These are phyloP conservation scores for Melinaea menophilus DNA, from an alignment of 2,888 invertebrate genomes.

Conservation along the genomic window DNA sequence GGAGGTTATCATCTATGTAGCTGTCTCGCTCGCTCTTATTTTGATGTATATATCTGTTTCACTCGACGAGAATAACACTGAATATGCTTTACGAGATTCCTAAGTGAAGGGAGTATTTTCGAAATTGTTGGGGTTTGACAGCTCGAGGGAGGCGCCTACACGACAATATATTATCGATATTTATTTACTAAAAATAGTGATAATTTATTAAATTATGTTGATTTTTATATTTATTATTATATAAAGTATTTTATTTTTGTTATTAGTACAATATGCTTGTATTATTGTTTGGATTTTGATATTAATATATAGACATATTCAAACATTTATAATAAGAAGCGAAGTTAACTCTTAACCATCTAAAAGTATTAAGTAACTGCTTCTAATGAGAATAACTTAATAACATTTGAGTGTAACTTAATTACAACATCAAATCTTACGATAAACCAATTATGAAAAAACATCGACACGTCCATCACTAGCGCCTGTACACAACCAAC, in stretches of 20 bases:
- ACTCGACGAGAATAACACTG: slow-evolving; percentile 45
- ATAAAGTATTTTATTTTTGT: too few species aligned
- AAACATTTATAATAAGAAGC: too few species aligned
- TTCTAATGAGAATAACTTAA: too few species aligned
- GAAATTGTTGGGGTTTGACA: slow-evolving; percentile 55
- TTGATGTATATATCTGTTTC: slow-evolving; percentile 39
- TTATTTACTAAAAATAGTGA: background rate
- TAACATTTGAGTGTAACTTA: too few species aligned
- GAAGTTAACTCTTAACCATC: too few species aligned
- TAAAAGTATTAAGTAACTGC: too few species aligned
- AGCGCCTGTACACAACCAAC: slow-evolving; percentile 39
- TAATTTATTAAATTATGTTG: too few species aligned
- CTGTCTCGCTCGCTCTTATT: slow-evolving; percentile 38
- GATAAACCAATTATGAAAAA: slow-evolving; percentile 24
- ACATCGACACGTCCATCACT: slow-evolving; percentile 46
- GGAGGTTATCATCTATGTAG: slow-evolving; percentile 62
- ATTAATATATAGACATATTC: too few species aligned
- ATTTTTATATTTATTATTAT: too few species aligned
- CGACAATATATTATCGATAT: slow-evolving; percentile 30
- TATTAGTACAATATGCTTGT: too few species aligned
- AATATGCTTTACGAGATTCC: slow-evolving; percentile 69
- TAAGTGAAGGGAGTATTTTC: slow-evolving; percentile 66
- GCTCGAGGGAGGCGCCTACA: slow-evolving; percentile 20
- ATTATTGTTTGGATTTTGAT: too few species aligned
- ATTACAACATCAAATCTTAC: slow-evolving; percentile 3